Base-by-base conservation (phyloP, 2,797 vertebrate genomes). In the Pseudochromis fuscus region DNA sequence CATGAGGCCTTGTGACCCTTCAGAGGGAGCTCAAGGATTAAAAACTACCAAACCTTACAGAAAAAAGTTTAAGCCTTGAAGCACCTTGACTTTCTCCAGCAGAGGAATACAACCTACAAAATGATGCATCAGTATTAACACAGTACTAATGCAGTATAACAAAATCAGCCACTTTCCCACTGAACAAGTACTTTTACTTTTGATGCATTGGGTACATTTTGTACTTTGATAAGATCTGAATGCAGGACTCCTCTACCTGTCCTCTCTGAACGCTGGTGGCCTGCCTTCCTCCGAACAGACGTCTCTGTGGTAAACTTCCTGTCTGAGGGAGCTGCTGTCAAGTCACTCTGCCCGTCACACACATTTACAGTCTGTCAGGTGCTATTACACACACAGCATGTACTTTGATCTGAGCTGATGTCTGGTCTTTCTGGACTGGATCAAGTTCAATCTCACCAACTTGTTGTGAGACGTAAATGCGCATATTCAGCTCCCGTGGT, bases 281-380 rank as follows among this genome's bases (percentile, higher is more conserved):
- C 46, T 16, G n/a, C 56, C 33, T 51, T 11, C 45, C 33, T 45
- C 66, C 68, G 53, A 60, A 25, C 74, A 33, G 16, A 12, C 18
- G 24, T 51, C 49, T 72, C 69, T 56, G 64, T 25, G 35, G 51
- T 59, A 37, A 37, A 33, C 27, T 1, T 38, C 60, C 51, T 58
- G 60, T 57, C 65, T 65, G 35, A 57, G 37, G 44, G 65, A 53
- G 53, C 50, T 60, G 21, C 35, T 73, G 72, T 76, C 70, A 50
- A 40, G 48, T 59, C 51, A 16, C 61, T 31, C 60, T 25, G 28
- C 42, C 68, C 76, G 63, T 52, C 64, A 66, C 64, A 71, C 79
- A 73, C 67, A 46, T 67, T 58, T 46, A 56, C 33, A 64, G 52
- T 48, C 62, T 76, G 42, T 35, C 30, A 18, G 44, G 25, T 50